Percentiles rank a stretch among this genome's conserved stretches.
These are phyloP conservation scores for Zaprionus obscuricornis DNA, from an alignment of 2,888 invertebrate species.

Conservation along the genomic window DNA sequence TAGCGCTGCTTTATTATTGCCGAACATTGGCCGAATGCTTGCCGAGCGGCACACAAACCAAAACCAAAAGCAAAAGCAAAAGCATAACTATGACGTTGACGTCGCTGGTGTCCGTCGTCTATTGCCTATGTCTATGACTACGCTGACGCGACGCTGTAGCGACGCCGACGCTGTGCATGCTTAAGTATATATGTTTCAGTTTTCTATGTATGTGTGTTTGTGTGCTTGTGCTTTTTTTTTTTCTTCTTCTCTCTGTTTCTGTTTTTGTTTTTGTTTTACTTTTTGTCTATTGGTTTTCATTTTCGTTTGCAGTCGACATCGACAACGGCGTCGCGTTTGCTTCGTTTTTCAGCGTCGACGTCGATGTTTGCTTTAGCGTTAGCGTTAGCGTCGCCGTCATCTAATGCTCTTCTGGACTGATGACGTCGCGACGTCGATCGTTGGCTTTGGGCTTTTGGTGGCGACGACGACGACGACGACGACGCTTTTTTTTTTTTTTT, in stretches of 20 bases:
- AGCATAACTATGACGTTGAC: slow-evolving; percentile 73
- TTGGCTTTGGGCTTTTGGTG: slow-evolving; percentile 40
- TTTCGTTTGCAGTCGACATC: slow-evolving; percentile 70
- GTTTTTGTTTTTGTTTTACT: slow-evolving; percentile 41
- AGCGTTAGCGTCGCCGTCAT: slow-evolving; percentile 19
- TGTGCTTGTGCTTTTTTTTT: slow-evolving; percentile 32
- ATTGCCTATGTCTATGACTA: slow-evolving; percentile 32
- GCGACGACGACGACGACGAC: slow-evolving; percentile 21
- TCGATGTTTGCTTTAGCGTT: slow-evolving; percentile 11
- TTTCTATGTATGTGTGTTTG: slow-evolving; percentile 37
- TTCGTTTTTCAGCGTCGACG: slow-evolving; percentile 17
- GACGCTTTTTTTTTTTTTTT: slow-evolving; percentile 30
- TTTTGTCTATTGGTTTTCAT: slow-evolving; percentile 77
- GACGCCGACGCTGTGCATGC: neutral
- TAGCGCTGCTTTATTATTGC: too few species aligned
- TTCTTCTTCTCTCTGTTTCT: slow-evolving; percentile 17
- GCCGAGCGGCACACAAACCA: slow-evolving; percentile 32
- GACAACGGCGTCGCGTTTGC: slow-evolving; percentile 17
- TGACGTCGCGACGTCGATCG: slow-evolving; percentile 48
- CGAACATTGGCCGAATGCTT: slow-evolving; percentile 44
- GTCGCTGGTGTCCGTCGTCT: slow-evolving; percentile 37
- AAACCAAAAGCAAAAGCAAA: slow-evolving; percentile 47
- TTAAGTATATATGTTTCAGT: slow-evolving; percentile 35
- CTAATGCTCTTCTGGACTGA: slow-evolving; percentile 30
- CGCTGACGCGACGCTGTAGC: slow-evolving; percentile 4